A percentile compares a stretch with the other conserved stretches of the same genome.
phyloP scores from a whole-genome alignment of 2,888 invertebrate species.

The Willowsia nigromaculata region DNA sequence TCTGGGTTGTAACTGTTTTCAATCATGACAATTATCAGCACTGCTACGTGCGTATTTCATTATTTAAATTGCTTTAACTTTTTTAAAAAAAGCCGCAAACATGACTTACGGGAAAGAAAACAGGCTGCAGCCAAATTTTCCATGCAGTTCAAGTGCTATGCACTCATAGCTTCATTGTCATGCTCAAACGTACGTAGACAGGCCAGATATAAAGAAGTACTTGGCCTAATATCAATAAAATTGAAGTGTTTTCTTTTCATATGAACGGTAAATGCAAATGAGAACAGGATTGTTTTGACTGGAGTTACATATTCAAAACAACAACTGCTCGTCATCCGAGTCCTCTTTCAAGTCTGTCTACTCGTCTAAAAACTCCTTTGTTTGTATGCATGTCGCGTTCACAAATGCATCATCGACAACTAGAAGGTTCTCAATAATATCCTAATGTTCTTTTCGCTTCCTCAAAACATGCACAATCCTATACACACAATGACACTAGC shows the following conservation, averaged over 20 bases:
- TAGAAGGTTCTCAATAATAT: background rate
- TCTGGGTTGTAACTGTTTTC: background rate
- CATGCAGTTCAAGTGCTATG: background rate
- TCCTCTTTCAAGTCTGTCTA: background rate
- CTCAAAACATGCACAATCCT: too few species aligned
- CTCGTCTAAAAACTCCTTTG: background rate
- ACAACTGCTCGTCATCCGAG: constrained; percentile 15
- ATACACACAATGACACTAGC: too few species aligned
- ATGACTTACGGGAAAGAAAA: background rate
- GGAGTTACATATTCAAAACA: constrained; percentile 55
- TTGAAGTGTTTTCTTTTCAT: constrained; percentile 50
- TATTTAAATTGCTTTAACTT: background rate
- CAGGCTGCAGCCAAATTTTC: background rate
- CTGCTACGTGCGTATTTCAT: background rate
- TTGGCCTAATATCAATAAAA: constrained; percentile 42
- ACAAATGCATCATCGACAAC: background rate
- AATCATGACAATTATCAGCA: background rate
- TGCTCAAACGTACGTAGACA: background rate
- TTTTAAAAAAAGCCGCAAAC: background rate
- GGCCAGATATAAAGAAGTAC: background rate
- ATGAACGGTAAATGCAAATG: constrained; percentile 33
- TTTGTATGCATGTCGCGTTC: background rate
- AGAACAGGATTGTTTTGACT: constrained; percentile 52
- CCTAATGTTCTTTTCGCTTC: background rate
- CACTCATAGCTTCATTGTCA: background rate